Conservation (phyloP, 2,888 invertebrate genomes). For the Meiosimyza platycephala region DNA sequence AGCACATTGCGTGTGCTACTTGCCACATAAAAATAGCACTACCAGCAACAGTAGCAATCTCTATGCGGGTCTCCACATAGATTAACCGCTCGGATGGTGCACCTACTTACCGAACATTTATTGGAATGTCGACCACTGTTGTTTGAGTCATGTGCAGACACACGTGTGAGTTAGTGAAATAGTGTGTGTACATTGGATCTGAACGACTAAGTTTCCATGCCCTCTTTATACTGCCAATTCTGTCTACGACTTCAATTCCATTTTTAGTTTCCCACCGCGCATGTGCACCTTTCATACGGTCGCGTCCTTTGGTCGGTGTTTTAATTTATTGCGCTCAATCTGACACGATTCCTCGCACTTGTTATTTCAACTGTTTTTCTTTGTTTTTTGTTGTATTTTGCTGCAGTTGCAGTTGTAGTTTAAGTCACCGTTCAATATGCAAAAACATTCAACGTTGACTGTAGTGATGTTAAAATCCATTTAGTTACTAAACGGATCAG, state of each 20-base stretch:
- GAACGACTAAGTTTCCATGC: background rate
- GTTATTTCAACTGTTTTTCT: conserved; percentile 59
- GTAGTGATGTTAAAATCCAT: no score
- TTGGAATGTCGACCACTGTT: conserved; percentile 34
- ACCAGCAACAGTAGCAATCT: conserved; percentile 9
- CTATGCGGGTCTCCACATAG: background rate
- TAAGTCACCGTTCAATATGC: conserved; percentile 11
- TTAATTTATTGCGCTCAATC: conserved; percentile 65
- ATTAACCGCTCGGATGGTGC: background rate
- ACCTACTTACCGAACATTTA: conserved; percentile 17
- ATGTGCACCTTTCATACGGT: conserved; percentile 6
- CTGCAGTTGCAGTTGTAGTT: background rate
- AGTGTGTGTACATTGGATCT: background rate
- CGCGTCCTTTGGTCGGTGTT: conserved; percentile 58
- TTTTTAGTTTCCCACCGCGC: background rate
- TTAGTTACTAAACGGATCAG: no score
- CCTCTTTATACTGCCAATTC: background rate
- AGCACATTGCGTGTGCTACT: no score
- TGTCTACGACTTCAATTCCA: background rate
- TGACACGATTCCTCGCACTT: conserved; percentile 65
- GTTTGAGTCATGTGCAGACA: conserved; percentile 14
- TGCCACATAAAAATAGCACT: background rate
- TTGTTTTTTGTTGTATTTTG: conserved; percentile 9
- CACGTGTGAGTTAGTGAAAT: background rate
- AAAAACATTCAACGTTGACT: conserved; percentile 13